Percentiles rank a stretch among this genome's conserved stretches.
Conservation (phyloP, 2,888 invertebrate genomes). For the Myopa testacea region DNA sequence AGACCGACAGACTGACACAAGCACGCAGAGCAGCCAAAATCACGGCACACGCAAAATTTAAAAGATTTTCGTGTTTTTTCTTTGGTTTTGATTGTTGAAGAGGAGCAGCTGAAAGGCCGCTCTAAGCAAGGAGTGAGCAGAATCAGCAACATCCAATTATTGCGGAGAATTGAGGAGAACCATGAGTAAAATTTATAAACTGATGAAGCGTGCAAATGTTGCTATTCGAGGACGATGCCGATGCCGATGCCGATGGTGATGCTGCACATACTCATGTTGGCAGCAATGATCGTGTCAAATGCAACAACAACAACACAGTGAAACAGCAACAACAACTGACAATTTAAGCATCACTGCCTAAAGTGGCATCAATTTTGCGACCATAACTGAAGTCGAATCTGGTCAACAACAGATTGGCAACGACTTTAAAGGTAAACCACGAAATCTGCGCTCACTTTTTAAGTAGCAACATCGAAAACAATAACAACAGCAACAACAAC, state of each 20-base stretch:
- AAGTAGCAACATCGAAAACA: neutral
- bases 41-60: neutral
- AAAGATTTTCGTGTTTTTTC: neutral
- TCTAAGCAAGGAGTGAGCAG: neutral
- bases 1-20: neutral
- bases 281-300: slow-evolving; percentile 17
- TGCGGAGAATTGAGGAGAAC: neutral
- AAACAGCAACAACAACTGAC: slow-evolving; percentile 1
- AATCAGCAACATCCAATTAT: neutral
- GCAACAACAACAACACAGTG: slow-evolving; percentile 4
- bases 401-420: neutral
- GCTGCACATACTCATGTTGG: slow-evolving; percentile 7
- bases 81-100: neutral
- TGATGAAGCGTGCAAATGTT: slow-evolving; percentile 5
- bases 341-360: neutral
- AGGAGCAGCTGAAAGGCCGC: neutral
- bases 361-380: neutral
- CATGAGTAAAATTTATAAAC: neutral
- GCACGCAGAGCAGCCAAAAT: neutral
- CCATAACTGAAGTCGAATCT: neutral
- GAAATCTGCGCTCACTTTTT: neutral
- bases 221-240: too few relatives aligned
- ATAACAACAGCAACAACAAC: neutral
- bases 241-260: slow-evolving; percentile 7
- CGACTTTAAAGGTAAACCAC: slow-evolving; percentile 2